phyloP scores from a whole-genome alignment of 2,113 vertebrate species.

The Rynchops niger region DNA sequence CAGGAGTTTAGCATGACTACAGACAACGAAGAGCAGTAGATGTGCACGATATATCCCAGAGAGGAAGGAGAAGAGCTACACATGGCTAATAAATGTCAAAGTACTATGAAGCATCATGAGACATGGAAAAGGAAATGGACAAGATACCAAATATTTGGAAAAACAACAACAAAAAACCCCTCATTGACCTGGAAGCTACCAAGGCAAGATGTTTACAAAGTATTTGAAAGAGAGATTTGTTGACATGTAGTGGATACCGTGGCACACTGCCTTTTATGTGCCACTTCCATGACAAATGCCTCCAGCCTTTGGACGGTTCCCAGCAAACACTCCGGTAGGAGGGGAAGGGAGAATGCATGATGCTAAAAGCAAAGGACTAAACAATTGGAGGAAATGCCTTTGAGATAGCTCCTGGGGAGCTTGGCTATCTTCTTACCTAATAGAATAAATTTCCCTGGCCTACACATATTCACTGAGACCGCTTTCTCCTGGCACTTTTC shows the following conservation, averaged over 20 bases:
- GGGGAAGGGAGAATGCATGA: neutral
- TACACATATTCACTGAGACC: neutral
- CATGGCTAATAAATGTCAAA: neutral
- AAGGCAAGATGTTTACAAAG: neutral
- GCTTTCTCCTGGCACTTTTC: neutral
- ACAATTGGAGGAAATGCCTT: slow-evolving; percentile 45
- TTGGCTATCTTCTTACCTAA: neutral
- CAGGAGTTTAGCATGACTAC: neutral
- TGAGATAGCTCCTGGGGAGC: neutral
- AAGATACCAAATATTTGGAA: neutral
- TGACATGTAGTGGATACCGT: neutral
- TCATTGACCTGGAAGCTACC: neutral
- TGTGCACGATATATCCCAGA: neutral
- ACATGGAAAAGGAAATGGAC: slow-evolving; percentile 1
- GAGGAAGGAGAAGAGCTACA: neutral
- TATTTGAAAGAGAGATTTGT: neutral
- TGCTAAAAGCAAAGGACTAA: neutral
- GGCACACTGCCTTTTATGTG: neutral
- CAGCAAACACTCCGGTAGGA: neutral
- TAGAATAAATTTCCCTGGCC: neutral
- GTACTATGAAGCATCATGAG: neutral
- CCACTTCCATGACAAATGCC: neutral
- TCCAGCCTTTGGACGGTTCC: neutral
- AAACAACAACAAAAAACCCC: neutral
- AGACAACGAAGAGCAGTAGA: neutral